Evolutionary conservation across 2,113 vertebrate genomes (phyloP), one percentile per base, ranked within the genome.

Genomic region (Arothron firmamentum): DNA sequence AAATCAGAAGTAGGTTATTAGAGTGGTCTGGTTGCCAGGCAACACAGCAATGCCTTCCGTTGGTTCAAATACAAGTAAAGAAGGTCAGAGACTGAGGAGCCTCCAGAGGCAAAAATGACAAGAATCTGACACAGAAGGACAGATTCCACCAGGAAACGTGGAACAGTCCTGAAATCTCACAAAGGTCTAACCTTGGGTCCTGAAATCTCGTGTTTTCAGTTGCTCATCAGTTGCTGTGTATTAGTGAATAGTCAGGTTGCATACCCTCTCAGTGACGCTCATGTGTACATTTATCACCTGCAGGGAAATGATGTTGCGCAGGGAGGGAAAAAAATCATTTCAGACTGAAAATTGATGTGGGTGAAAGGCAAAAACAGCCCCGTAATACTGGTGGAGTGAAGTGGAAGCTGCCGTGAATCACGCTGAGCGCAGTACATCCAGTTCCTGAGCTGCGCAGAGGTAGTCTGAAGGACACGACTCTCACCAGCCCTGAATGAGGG

Each of bases 401-500:
- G 2, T 13, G 9, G 43, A 58, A 60, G 45, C 64, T 56, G 59
- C 56, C 42, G 52, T 15, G 63, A 60, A 57, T 23, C 50, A 34
- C 60, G 23, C 54, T 5, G 54, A 77, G 64, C 31, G 9, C n/a
- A 4, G 70, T 25, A 75, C 76, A 82, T 67, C 41, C 38, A 74
- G 80, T 79, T 57, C 74, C 74, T 59, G 75, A 63, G 77, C 67
- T 54, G 60, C 43, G 80, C 74, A 84, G 78, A 86, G 81, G 79
- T 68, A 70, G 72, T 66, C 65, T 72, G 65, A 88, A 86, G 82
- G 82, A 83, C 80, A 62, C 38, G 21, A 34, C 57, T 73, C 65
- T 16, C 19, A 45, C 28, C 42, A 17, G 28, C 17, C 19, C 25
- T 3, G 59, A 70, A 56, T 2, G 23, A 60, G 59, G 59, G 23